Conservation (phyloP, 2,113 vertebrate species). For the Vicugna pacos region DNA sequence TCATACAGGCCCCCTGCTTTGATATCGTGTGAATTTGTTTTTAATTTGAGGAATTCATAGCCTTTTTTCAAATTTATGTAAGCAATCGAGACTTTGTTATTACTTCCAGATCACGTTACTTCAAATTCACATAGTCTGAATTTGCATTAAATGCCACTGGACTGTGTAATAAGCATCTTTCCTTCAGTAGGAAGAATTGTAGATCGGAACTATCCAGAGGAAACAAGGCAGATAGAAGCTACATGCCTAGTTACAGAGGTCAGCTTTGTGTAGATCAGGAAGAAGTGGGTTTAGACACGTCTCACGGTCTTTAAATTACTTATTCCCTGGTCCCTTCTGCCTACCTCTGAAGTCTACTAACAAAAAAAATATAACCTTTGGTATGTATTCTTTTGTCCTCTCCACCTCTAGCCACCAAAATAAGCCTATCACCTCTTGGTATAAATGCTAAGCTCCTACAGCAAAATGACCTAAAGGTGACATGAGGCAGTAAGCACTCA, state of each 20-base stretch:
- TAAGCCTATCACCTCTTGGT: background rate
- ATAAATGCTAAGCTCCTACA: background rate
- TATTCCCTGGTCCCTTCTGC: background rate
- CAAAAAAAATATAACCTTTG: conserved; percentile 21
- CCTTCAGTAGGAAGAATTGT: background rate
- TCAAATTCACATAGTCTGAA: background rate
- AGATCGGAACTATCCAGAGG: background rate
- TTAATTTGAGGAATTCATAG: background rate
- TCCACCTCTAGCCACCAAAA: background rate
- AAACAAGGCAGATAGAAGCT: background rate
- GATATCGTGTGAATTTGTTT: background rate
- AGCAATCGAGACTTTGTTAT: background rate
- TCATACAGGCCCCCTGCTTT: background rate
- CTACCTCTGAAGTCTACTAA: background rate
- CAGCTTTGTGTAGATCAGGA: background rate
- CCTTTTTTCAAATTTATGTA: background rate
- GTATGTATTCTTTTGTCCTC: background rate
- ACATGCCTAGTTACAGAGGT: background rate
- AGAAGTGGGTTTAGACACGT: background rate
- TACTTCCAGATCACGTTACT: background rate
- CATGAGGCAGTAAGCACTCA: background rate
- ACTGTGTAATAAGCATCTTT: background rate
- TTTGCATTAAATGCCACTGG: background rate
- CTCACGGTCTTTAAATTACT: background rate
- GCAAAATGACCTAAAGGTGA: background rate